Base-by-base conservation (phyloP, 2,113 vertebrate genomes). In the Leiothrix lutea region DNA sequence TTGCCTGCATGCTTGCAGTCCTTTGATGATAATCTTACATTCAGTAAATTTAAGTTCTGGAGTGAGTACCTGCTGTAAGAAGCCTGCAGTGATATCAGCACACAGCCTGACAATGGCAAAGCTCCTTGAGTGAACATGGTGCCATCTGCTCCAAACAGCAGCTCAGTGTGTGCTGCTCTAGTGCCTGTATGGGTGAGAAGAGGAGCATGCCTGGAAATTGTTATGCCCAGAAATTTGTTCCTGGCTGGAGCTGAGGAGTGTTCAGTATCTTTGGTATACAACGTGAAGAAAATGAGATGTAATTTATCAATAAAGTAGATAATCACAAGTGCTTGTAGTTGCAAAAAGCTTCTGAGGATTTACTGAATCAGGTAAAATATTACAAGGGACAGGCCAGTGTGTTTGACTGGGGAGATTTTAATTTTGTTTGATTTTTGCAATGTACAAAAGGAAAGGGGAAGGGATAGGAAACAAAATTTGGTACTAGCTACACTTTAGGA, bases 161-260 rank as follows among this genome's bases (percentile, higher is more conserved):
- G 15, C 45, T 81, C 15, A 2, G 21, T 15, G 3, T 35, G 35
- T 40, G 69, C 6, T 45, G 42, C 3, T 53, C 38, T 42, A 3
- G 31, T 1, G 0, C 22, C 4, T 2, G 14, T 3, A 4, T 11
- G n/a, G 54, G 9, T 3, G 6, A 75, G 35, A 47, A 38, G 45
- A 71, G 23, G 16, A 36, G 3, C 7, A 1, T 40, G 23, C 23
- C 44, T 79, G 42, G 14, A 31, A 65, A 31, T 2, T 26, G n/a
- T 2, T 26, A 14, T 17, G 29, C 25, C n/a, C 45, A 86, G 50
- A 61, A 53, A 70, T 51, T 45, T 61, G 8, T 77, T 61, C 83
- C 35, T 82, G 66, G 28, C 57, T 82, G 1, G 13, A 35, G 14
- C 22, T 82, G 7, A 35, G 14, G 56, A 28, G 16, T 25, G 8